These are phyloP conservation scores for Aviceda subcristata DNA, from an alignment of 2,113 vertebrate genomes.

Conservation along the genomic window DNA sequence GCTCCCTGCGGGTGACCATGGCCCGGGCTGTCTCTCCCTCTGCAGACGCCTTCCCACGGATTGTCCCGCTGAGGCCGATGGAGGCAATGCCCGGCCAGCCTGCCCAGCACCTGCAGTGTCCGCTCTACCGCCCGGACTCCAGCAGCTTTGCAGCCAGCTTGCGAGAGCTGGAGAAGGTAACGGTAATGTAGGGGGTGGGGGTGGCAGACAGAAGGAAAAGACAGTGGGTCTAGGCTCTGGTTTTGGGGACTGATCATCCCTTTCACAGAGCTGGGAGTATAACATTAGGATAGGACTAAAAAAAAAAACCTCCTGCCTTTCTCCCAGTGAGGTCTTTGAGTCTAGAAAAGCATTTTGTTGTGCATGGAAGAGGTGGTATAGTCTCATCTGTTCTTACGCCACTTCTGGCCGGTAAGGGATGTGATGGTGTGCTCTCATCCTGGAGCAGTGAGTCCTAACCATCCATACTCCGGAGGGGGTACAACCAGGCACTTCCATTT, in stretches of 20 bases:
- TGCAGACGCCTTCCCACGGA: slow-evolving; percentile 86
- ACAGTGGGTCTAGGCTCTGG: rapidly evolving
- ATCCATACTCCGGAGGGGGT: rapidly evolving
- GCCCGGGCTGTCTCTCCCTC: background rate
- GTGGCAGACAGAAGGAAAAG: background rate
- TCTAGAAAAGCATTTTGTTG: background rate
- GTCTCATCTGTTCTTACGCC: no score
- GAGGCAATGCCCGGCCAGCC: slow-evolving; percentile 69
- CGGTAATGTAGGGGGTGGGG: rapidly evolving
- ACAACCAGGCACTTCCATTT: background rate
- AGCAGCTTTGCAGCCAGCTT: slow-evolving; percentile 94
- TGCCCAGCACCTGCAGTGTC: slow-evolving; percentile 80
- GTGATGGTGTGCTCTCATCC: rapidly evolving
- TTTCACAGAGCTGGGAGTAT: background rate
- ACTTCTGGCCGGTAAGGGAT: background rate
- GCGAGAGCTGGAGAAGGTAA: slow-evolving; percentile 91
- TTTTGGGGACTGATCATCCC: background rate
- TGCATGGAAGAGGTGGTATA: rapidly evolving
- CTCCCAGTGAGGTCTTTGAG: no score
- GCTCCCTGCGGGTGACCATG: background rate
- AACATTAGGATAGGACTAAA: background rate
- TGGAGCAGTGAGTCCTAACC: background rate
- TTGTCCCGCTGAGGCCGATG: slow-evolving; percentile 73
- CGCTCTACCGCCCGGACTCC: slow-evolving; percentile 84
- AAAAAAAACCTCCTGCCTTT: background rate